These are phyloP conservation scores for Siphamia tubifer DNA, from an alignment of 2,113 vertebrate genomes.

Conservation along the genomic window DNA sequence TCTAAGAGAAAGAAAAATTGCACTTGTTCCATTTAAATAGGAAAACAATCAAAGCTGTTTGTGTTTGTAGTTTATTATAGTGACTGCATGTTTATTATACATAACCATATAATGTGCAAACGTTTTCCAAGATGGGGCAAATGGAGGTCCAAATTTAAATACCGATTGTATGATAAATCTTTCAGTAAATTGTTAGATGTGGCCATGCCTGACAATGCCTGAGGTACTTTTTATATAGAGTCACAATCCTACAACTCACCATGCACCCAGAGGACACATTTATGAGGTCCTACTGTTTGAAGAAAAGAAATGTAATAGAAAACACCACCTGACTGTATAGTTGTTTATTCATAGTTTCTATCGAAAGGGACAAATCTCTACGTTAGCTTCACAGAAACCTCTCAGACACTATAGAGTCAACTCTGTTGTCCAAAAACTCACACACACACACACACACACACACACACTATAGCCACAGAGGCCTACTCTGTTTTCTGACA, in stretches of 20 bases:
- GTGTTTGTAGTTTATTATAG: too few species aligned
- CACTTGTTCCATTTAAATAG: too few species aligned
- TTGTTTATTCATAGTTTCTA: conserved; percentile 29
- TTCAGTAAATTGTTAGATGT: too few species aligned
- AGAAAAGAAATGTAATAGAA: background rate
- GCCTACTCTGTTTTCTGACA: conserved; percentile 24
- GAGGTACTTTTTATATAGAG: background rate
- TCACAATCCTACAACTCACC: background rate
- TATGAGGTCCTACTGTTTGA: background rate
- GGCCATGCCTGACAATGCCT: background rate
- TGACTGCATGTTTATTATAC: too few species aligned
- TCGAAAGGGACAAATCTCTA: background rate
- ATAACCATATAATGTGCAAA: too few species aligned
- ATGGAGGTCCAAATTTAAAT: too few species aligned
- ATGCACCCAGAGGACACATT: background rate
- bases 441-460: background rate
- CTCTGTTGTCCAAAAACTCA: conserved; percentile 17
- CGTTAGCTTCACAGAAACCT: background rate
- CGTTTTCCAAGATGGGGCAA: background rate
- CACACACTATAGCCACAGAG: conserved; percentile 2
- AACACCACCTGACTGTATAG: background rate
- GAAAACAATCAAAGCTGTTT: too few species aligned
- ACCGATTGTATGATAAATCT: too few species aligned
- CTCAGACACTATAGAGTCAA: conserved; percentile 9
- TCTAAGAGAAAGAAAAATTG: too few species aligned